phyloP scores from a whole-genome alignment of 2,797 vertebrate genomes.

The Paratrypauchen microcephalus region DNA sequence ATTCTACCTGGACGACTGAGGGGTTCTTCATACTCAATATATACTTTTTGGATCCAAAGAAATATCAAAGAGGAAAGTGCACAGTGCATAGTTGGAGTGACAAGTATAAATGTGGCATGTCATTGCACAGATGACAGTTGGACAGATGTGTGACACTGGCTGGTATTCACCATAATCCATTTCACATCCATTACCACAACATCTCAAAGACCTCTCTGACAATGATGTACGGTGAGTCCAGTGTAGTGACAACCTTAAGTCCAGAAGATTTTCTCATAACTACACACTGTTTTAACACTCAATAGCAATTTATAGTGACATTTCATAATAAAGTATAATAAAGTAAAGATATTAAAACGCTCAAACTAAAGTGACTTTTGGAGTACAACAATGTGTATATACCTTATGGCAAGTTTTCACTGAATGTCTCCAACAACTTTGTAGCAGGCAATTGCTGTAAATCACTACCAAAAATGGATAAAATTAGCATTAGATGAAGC shows the following conservation, averaged over 20 bases:
- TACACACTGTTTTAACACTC: constrained; percentile 7
- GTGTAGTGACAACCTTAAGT: constrained; percentile 19
- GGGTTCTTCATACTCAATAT: too few species aligned
- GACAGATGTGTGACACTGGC: constrained; percentile 39
- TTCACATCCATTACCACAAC: constrained; percentile 43
- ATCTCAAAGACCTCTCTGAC: constrained; percentile 33
- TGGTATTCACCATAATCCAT: constrained; percentile 35
- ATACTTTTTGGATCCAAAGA: constrained; percentile 7
- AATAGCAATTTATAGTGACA: constrained; percentile 27
- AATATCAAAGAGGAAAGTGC: constrained; percentile 9
- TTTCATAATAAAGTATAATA: constrained; percentile 33
- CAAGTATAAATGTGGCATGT: constrained; percentile 27
- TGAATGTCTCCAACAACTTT: too few species aligned
- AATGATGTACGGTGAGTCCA: constrained; percentile 20
- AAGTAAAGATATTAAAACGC: constrained; percentile 28
- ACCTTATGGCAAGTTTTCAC: too few species aligned
- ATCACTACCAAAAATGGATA: too few species aligned
- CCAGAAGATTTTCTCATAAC: background rate
- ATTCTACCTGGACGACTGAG: too few species aligned
- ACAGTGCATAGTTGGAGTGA: constrained; percentile 24
- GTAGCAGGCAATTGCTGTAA: too few species aligned
- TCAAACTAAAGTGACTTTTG: background rate
- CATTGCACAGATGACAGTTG: constrained; percentile 30
- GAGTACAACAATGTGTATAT: constrained; percentile 20
- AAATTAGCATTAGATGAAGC: background rate